Conservation (phyloP, 2,797 vertebrate species). For the Menidia menidia region DNA sequence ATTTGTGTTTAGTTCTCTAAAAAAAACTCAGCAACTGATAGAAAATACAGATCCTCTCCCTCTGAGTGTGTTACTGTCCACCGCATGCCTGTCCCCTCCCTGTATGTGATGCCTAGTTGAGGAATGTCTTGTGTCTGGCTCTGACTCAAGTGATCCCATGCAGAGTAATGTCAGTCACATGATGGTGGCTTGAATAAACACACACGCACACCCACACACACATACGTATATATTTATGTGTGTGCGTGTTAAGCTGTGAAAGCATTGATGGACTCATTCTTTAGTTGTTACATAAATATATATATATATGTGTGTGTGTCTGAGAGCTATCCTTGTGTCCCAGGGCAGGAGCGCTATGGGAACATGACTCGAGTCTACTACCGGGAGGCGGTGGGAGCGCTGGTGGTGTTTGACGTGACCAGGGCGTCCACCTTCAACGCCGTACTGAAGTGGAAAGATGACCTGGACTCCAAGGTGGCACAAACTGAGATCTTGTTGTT, state of each 20-base stretch:
- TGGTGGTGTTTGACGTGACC: slow-evolving; percentile 86
- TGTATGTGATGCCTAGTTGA: slow-evolving; percentile 55
- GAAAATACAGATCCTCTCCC: background rate
- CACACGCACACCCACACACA: slow-evolving; percentile 10
- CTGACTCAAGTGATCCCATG: slow-evolving; percentile 70
- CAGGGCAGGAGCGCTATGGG: slow-evolving; percentile 87
- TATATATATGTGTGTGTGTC: slow-evolving; percentile 12
- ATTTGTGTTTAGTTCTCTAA: too few species aligned
- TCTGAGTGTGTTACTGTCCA: background rate
- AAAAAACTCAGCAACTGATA: background rate
- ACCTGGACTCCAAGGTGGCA: slow-evolving; percentile 85
- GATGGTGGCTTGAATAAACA: slow-evolving; percentile 47
- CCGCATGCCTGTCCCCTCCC: slow-evolving; percentile 33
- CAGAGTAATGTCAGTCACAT: slow-evolving; percentile 75
- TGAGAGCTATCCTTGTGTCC: slow-evolving; percentile 35
- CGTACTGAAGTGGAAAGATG: slow-evolving; percentile 86
- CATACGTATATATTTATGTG: too few species aligned
- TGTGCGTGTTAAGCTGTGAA: too few species aligned
- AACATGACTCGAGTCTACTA: slow-evolving; percentile 89
- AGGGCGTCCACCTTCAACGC: slow-evolving; percentile 84
- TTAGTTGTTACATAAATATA: background rate
- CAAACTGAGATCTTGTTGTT: background rate
- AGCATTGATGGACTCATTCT: too few species aligned
- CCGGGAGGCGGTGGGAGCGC: slow-evolving; percentile 84
- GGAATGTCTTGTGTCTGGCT: slow-evolving; percentile 74